A percentile compares a stretch with the other conserved stretches of the same genome.
Evolutionary conservation across 2,888 invertebrate genomes (phyloP).

Genomic region (Agriopis marginaria): DNA sequence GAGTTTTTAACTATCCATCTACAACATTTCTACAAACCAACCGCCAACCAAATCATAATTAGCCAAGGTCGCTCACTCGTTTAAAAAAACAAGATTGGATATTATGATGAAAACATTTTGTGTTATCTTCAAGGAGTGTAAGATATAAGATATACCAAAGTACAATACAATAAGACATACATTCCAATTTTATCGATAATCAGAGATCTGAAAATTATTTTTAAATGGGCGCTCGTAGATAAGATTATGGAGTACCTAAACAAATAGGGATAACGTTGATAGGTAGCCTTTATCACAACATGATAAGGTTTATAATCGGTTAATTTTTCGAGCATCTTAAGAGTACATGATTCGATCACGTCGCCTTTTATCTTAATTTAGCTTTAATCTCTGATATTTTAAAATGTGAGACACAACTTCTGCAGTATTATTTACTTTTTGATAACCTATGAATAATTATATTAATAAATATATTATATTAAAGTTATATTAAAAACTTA

Average conservation of each 20-base stretch:
- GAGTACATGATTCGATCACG: slow-evolving; percentile 6
- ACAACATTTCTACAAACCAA: too few species aligned
- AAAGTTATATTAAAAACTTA: too few species aligned
- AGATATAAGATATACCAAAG: slow-evolving; percentile 37
- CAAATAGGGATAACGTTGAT: slow-evolving; percentile 33
- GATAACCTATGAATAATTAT: neutral
- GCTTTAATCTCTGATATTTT: slow-evolving; percentile 11
- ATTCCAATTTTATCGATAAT: slow-evolving; percentile 35
- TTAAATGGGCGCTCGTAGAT: slow-evolving; percentile 38
- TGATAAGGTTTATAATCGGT: slow-evolving; percentile 33
- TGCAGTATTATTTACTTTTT: neutral
- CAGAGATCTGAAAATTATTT: slow-evolving; percentile 44
- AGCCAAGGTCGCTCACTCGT: neutral
- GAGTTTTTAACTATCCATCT: too few species aligned
- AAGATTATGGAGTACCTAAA: slow-evolving; percentile 37
- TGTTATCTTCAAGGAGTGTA: slow-evolving; percentile 29
- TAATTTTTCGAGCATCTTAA: slow-evolving; percentile 2
- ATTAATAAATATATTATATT: too few species aligned
- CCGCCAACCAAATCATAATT: neutral
- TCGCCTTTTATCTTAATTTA: slow-evolving; percentile 8
- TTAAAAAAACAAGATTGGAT: neutral
- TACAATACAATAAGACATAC: slow-evolving; percentile 51
- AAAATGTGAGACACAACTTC: neutral
- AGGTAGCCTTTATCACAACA: slow-evolving; percentile 29
- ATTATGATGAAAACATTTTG: neutral